Percentiles rank a stretch among this genome's conserved stretches.
Conservation (phyloP, 2,797 vertebrate species). For the Ispidina lecontei region DNA sequence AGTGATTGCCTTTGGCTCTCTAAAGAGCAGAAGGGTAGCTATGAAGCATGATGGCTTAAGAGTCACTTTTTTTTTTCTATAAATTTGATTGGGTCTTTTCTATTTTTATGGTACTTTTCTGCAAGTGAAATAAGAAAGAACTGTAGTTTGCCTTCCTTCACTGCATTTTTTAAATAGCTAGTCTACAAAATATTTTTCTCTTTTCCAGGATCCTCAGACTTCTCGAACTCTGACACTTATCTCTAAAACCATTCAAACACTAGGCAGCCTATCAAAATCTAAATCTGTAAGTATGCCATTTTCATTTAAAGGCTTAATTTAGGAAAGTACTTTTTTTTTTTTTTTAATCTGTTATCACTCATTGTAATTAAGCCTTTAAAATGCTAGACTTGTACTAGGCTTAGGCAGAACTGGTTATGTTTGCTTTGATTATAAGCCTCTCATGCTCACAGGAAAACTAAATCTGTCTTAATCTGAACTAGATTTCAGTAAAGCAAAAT, state of each 20-base stretch:
- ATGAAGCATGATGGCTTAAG: background rate
- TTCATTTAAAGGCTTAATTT: slow-evolving; percentile 8
- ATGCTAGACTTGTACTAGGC: background rate
- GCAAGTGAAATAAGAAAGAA: background rate
- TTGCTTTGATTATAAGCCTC: slow-evolving; percentile 33
- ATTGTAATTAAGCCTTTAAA: slow-evolving; percentile 36
- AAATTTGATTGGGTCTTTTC: background rate
- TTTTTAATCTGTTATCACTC: background rate
- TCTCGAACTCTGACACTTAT: slow-evolving; percentile 96
- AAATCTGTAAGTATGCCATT: slow-evolving; percentile 89
- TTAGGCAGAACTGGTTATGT: background rate
- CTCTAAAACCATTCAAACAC: slow-evolving; percentile 97
- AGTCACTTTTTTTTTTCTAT: background rate
- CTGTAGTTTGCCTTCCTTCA: background rate
- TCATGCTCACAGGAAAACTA: background rate
- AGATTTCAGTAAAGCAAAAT: slow-evolving; percentile 13
- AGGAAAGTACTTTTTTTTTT: background rate
- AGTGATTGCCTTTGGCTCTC: background rate
- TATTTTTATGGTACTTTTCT: background rate
- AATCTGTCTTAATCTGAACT: slow-evolving; percentile 44
- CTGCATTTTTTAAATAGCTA: background rate
- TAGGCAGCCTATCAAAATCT: slow-evolving; percentile 96
- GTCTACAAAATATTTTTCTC: background rate
- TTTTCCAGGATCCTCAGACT: slow-evolving; percentile 89
- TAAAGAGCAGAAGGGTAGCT: background rate